phyloP scores from a whole-genome alignment of 2,797 vertebrate genomes.

The Enteromius anoplus region DNA sequence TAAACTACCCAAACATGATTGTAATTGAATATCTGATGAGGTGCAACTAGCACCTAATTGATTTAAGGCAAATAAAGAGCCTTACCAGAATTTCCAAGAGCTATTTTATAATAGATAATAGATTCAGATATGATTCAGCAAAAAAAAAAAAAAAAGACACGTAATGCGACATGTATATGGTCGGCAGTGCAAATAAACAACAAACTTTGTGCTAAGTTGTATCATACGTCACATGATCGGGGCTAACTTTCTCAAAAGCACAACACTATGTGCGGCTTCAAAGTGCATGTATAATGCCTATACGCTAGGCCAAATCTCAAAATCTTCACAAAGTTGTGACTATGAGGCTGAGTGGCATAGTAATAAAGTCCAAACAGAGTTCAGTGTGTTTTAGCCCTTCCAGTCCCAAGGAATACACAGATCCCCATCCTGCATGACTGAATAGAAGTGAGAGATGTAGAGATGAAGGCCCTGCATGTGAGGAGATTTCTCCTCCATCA shows the following conservation, averaged over 20 bases:
- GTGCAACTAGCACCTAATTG: neutral
- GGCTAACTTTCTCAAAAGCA: conserved; percentile 5
- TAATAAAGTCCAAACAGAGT: neutral
- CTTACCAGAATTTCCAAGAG: neutral
- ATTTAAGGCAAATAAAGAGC: neutral
- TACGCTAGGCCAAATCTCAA: conserved; percentile 13
- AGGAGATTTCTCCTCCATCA: conserved; percentile 79
- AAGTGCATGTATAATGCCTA: conserved; percentile 38
- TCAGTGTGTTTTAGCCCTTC: conserved; percentile 77
- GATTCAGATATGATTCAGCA: neutral
- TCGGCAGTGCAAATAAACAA: conserved; percentile 13
- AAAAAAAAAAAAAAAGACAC: neutral
- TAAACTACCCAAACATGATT: neutral
- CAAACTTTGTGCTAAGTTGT: neutral
- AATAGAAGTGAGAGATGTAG: conserved; percentile 90
- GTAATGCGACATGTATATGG: neutral
- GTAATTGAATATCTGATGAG: neutral
- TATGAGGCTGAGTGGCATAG: neutral
- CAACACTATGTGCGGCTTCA: neutral
- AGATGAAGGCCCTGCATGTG: conserved; percentile 86
- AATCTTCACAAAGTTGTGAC: neutral
- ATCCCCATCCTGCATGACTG: conserved; percentile 94
- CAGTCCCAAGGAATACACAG: conserved; percentile 96
- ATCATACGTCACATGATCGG: neutral
- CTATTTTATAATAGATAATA: neutral